phyloP scores from a whole-genome alignment of 2,797 vertebrate genomes.

The Nannoperca obscura region DNA sequence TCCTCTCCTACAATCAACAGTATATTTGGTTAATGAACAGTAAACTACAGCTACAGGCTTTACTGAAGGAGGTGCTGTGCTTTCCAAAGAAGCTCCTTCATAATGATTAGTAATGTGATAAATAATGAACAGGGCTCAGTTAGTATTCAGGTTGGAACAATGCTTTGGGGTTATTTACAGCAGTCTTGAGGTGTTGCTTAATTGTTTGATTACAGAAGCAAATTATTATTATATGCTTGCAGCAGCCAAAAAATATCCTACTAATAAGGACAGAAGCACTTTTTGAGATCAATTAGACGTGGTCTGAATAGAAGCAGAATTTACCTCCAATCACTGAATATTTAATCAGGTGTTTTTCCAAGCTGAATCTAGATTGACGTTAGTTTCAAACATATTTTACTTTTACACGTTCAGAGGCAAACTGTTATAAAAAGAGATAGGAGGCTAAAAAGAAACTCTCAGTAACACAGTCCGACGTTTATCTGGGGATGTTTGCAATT shows the following conservation, averaged over 20 bases:
- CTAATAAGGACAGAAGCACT: background rate
- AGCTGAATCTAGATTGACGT: background rate
- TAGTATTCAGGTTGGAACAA: background rate
- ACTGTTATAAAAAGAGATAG: background rate
- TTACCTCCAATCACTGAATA: background rate
- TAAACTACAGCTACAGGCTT: background rate
- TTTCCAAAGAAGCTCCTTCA: background rate
- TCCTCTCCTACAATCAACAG: background rate
- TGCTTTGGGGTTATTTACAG: background rate
- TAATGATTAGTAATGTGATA: constrained; percentile 4
- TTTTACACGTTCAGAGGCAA: background rate
- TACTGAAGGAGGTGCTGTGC: background rate
- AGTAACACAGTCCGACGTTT: background rate
- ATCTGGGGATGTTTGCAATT: constrained; percentile 3
- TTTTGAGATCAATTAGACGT: background rate
- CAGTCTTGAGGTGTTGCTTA: background rate
- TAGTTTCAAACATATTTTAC: background rate
- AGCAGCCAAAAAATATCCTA: background rate
- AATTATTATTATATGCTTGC: background rate
- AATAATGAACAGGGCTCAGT: constrained; percentile 1
- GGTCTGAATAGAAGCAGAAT: background rate
- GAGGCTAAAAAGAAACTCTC: background rate
- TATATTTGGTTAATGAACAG: background rate
- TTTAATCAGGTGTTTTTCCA: background rate
- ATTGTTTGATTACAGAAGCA: background rate